Evolutionary conservation across 2,888 invertebrate species (phyloP), one percentile per base, ranked within the genome.

Genomic region (Melanchra persicariae): DNA sequence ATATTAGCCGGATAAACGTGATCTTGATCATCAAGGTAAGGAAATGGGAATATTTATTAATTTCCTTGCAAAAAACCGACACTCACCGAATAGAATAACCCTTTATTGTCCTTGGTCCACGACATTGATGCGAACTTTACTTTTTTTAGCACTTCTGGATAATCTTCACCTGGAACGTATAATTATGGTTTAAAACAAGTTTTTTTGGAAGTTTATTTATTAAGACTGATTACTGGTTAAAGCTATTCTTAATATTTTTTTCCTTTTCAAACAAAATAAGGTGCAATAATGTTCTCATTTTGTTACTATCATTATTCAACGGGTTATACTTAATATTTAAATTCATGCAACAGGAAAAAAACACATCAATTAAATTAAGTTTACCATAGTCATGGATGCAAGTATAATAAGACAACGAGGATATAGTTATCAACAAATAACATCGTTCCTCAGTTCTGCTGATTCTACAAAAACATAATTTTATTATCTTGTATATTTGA

Each of bases 51-150:
- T 7, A 57, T 9, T 47, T 1, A 43, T 49, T 3, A 22, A 58
- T 69, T 49, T 64, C 62, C 45, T 54, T 34, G 10, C 1, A 26
- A 68, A 40, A 63, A 54, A 49, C 17, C 10, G 0, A 37, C 74
- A 94, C 96, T 96, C 94, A 98, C 98, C 69, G 98, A 98, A 93
- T 99, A 99, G 94, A 99, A 99, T 84, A 99, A 97, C 55, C 99
- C 99, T 89, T 97, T 97, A 92, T 99, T 98, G 93, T 99, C 99
- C 90, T 98, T 98, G 40, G 98, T 98, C 99, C 99, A 99, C 0
- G 98, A 97, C 94, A 99, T 97, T 19, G 97, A 97, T 2, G 99
- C 98, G 92, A 98, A 99, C 93, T 99, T 99, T 0, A 99, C 98
- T 91, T 98, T 98, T 87, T 98, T 97, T 80, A 99, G 95, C n/a